Evolutionary conservation across 2,113 vertebrate genomes (phyloP).

Genomic region (Scopus umbretta): DNA sequence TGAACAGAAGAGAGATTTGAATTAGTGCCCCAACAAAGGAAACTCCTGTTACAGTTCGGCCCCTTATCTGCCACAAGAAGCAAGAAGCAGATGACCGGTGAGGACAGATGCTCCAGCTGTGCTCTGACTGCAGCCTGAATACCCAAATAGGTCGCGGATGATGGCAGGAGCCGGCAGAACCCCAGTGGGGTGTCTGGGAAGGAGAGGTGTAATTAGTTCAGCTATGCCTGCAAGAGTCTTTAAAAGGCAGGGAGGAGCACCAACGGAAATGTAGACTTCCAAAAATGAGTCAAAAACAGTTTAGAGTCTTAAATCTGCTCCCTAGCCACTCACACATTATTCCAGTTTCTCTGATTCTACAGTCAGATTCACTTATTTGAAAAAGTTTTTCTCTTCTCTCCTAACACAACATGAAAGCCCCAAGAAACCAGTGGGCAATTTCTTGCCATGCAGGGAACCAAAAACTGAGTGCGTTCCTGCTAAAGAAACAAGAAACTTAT

Average conservation of each 20-base stretch:
- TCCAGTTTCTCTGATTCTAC: background rate
- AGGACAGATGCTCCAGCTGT: background rate
- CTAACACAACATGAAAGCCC: background rate
- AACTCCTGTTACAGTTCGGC: background rate
- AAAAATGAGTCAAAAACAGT: background rate
- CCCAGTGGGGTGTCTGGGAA: background rate
- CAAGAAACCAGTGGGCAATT: background rate
- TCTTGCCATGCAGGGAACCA: background rate
- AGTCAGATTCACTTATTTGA: background rate
- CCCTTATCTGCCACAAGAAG: background rate
- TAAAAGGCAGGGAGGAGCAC: background rate
- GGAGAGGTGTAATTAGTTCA: background rate
- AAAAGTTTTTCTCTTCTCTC: background rate
- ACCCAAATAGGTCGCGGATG: rapidly evolving
- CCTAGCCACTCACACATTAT: background rate
- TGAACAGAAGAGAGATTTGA: background rate
- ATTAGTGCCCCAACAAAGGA: background rate
- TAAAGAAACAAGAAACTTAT: background rate
- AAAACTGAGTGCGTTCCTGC: background rate
- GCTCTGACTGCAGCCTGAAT: background rate
- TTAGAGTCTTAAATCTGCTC: background rate
- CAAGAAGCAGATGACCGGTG: background rate
- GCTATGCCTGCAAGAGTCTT: background rate
- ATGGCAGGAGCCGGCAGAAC: background rate
- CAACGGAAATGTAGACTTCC: background rate